Evolutionary conservation across 2,888 invertebrate species (phyloP).

Genomic region (Drosophila nigricruria): DNA sequence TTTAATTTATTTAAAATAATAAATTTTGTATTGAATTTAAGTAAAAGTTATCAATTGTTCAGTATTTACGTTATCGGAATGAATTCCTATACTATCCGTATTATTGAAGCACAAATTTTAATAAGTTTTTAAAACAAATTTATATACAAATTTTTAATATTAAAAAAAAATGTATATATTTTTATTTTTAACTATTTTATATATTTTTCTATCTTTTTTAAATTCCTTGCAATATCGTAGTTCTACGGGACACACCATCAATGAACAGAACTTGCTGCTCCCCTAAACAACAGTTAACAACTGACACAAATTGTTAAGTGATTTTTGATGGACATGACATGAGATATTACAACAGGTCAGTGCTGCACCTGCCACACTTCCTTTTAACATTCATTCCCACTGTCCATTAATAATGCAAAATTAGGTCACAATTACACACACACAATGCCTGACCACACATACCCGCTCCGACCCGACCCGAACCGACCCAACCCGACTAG

Average conservation of each 20-base stretch:
- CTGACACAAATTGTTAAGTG: slow-evolving; percentile 40
- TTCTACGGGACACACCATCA: background rate
- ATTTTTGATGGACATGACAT: slow-evolving; percentile 40
- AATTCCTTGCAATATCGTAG: background rate
- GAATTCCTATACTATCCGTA: no score
- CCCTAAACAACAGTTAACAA: background rate
- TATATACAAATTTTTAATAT: no score
- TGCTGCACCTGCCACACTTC: slow-evolving; percentile 45
- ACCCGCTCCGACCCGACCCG: background rate
- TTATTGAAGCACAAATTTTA: no score
- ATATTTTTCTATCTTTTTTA: background rate
- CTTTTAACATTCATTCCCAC: slow-evolving; percentile 15
- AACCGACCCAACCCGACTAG: background rate
- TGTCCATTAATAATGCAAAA: slow-evolving; percentile 31
- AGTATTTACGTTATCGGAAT: no score
- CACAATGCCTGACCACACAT: slow-evolving; percentile 28
- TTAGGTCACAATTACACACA: slow-evolving; percentile 61
- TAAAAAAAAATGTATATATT: background rate
- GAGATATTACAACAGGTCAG: slow-evolving; percentile 62
- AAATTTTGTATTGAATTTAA: no score
- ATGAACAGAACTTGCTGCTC: background rate
- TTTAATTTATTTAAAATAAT: no score
- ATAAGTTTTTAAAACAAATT: no score
- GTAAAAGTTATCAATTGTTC: no score
- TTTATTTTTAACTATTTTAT: background rate